Conservation (phyloP, 2,797 vertebrate genomes). For the Macrochelys suwanniensis region DNA sequence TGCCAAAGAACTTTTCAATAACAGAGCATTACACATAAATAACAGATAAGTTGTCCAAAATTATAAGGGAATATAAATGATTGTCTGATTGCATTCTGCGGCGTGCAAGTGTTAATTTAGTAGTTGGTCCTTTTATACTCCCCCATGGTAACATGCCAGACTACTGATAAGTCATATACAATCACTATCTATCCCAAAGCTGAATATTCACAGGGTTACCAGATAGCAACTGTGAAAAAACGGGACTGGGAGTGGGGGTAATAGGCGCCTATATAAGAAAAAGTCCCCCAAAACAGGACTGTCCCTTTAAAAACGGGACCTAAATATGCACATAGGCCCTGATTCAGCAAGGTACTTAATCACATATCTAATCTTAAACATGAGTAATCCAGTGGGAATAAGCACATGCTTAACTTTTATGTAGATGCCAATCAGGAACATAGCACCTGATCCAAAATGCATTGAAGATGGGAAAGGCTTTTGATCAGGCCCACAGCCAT, state of each 20-base stretch:
- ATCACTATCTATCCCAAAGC: not conserved
- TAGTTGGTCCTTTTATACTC: not conserved
- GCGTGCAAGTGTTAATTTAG: not conserved
- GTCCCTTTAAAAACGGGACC: too few relatives aligned
- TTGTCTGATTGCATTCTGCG: not conserved
- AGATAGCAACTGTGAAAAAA: too few relatives aligned
- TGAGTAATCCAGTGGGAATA: not conserved
- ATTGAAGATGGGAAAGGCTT: not conserved
- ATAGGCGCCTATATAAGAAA: too few relatives aligned
- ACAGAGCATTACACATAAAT: constrained; percentile 11
- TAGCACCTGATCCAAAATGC: not conserved
- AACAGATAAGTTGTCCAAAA: constrained; percentile 14
- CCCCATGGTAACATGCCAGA: not conserved
- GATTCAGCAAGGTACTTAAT: not conserved
- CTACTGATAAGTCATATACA: not conserved
- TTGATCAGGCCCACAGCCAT: not conserved
- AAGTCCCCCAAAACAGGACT: too few relatives aligned
- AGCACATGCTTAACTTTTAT: not conserved
- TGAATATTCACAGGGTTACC: not conserved
- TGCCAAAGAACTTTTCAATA: not conserved
- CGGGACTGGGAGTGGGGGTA: too few relatives aligned
- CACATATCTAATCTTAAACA: not conserved
- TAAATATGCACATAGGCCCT: too few relatives aligned
- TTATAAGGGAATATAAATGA: constrained; percentile 8
- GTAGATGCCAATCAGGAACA: not conserved